Base-by-base conservation (phyloP, 2,797 vertebrate genomes). In the Eremophila alpestris region DNA sequence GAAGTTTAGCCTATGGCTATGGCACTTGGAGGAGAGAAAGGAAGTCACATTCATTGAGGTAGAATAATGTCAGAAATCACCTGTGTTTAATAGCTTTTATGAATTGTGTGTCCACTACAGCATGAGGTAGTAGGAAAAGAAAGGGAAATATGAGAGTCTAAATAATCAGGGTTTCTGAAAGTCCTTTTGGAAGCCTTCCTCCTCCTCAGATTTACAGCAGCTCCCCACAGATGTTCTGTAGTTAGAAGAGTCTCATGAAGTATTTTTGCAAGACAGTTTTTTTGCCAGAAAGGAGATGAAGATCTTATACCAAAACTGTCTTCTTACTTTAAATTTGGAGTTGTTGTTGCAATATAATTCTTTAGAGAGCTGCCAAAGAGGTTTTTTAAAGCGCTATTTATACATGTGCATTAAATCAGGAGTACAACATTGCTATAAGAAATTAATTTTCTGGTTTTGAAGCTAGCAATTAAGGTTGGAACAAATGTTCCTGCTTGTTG, bases 391-490 rank as follows among this genome's bases (percentile, higher is more conserved):
- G 45, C 0, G 0, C 49, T 70, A 6, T 78, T 94, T 81, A 81
- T 46, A 74, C 1, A 1, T 24, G 7, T 55, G n/a, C 40, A 19
- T 90, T 86, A 63, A 67, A 86, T 20, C 52, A 60, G 62, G 49
- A 81, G 52, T 32, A 34, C 11, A 38, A 34, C 54, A 19, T 45
- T 41, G 58, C 58, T 75, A 13, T 86, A 29, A 68, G 62, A 74
- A 80, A 88, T 74, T 86, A 3, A 63, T 92, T 90, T 93, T 81
- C 52, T 52, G 52, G 22, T 77, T 94, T 88, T 77, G 65, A 86
- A 90, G 65, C 60, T 81, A 56, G 77, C 49, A 90, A 16, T 87
- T 90, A 81, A 75, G 54, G 54, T 67, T 90, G 80, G 58, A 65
- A 68, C 69, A 83, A 88, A 78, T 74, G 40, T 74, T 81, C 8